phyloP scores from a whole-genome alignment of 2,888 invertebrate species.

The Elysia crispata region DNA sequence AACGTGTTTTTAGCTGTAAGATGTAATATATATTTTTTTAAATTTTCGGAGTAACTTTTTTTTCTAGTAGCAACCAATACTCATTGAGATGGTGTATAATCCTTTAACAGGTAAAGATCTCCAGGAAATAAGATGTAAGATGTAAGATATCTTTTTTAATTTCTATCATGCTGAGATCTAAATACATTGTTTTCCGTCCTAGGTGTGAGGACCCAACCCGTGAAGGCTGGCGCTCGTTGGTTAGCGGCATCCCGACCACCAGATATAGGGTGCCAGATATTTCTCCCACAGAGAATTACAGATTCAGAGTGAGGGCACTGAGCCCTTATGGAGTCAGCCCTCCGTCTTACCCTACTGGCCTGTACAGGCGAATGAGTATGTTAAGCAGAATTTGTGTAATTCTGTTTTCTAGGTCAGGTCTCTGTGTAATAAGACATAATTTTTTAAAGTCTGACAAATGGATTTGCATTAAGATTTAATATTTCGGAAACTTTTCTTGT shows the following conservation, averaged over 20 bases:
- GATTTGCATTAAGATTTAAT: no score
- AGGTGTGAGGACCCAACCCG: constrained; percentile 59
- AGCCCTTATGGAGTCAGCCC: constrained; percentile 97
- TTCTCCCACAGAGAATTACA: constrained; percentile 86
- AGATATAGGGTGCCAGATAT: constrained; percentile 67
- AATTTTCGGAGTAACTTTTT: no score
- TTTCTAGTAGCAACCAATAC: no score
- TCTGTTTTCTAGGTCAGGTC: neutral
- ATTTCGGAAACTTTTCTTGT: no score
- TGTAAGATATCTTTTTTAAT: no score
- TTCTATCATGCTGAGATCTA: no score
- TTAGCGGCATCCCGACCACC: constrained; percentile 70
- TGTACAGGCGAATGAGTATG: constrained; percentile 61
- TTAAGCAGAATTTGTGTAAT: neutral
- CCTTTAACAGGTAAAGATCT: no score
- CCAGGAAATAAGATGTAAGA: no score
- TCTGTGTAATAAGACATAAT: neutral
- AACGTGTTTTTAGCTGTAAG: no score
- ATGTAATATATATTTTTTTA: no score
- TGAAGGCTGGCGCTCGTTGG: constrained; percentile 73
- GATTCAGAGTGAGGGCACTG: constrained; percentile 95
- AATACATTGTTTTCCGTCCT: neutral
- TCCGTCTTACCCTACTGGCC: constrained; percentile 85
- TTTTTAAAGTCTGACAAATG: neutral
- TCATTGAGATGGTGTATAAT: no score